phyloP scores from a whole-genome alignment of 2,113 vertebrate genomes.

The Dromiciops gliroides region DNA sequence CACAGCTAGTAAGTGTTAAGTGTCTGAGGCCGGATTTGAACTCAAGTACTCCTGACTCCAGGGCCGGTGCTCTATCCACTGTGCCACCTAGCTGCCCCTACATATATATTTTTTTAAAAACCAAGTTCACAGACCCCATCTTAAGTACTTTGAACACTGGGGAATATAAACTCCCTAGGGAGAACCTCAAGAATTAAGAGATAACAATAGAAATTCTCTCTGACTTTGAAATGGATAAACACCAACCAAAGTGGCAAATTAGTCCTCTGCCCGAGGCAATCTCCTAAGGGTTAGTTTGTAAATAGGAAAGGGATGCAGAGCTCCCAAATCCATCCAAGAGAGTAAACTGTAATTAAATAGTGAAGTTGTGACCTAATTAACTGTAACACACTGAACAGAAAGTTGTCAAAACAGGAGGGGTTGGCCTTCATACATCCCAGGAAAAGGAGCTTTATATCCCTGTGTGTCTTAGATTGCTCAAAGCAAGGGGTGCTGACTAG shows the following conservation, averaged over 20 bases:
- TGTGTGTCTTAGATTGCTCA: background rate
- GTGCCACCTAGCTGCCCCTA: too few species aligned
- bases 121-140: background rate
- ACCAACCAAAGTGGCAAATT: background rate
- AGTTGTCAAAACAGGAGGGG: background rate
- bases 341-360: background rate
- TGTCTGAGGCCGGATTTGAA: too few species aligned
- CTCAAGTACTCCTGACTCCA: too few species aligned
- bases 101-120: background rate
- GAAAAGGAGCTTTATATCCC: background rate
- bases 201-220: background rate
- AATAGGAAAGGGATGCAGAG: background rate
- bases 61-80: too few species aligned
- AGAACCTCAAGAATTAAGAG: background rate
- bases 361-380: background rate
- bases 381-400: background rate
- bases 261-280: background rate
- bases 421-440: background rate
- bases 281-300: background rate
- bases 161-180: background rate
- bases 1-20: too few species aligned
- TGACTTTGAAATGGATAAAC: background rate
- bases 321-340: background rate
- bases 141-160: background rate
- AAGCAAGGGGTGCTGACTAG: background rate